phyloP scores from a whole-genome alignment of 2,888 invertebrate species.

The Quadroppia sp. region DNA sequence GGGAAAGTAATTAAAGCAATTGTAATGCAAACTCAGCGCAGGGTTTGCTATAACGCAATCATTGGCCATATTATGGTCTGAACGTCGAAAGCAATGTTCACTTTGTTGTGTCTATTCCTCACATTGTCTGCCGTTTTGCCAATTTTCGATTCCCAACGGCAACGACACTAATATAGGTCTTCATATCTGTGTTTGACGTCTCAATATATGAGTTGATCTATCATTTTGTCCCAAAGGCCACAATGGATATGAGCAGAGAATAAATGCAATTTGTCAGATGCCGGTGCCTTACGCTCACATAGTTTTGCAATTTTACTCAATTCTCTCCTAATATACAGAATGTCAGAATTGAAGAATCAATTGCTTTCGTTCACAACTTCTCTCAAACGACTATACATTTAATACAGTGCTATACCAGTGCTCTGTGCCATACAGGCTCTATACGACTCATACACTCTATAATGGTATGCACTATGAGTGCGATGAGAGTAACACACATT shows the following conservation, averaged over 20 bases:
- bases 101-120: slow-evolving; percentile 16
- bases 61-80: not conserved
- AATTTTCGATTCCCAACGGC: slow-evolving; percentile 33
- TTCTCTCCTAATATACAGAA: slow-evolving; percentile 10
- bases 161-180: slow-evolving; percentile 32
- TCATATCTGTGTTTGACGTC: slow-evolving; percentile 29
- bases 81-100: not conserved
- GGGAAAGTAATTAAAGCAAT: slow-evolving; percentile 12
- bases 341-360: slow-evolving; percentile 18
- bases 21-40: not conserved
- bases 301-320: slow-evolving; percentile 17
- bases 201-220: slow-evolving; percentile 34
- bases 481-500: not conserved
- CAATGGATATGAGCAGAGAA: slow-evolving; percentile 25
- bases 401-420: not conserved
- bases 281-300: not conserved
- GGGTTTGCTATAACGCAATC: too few relatives aligned
- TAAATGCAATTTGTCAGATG: slow-evolving; percentile 36
- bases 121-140: slow-evolving; percentile 1
- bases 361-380: not conserved
- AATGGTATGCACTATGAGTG: slow-evolving; percentile 2
- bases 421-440: not conserved
- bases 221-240: slow-evolving; percentile 35
- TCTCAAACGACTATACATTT: not conserved
- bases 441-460: slow-evolving; percentile 1